A percentile compares a stretch with the other conserved stretches of the same genome.
phyloP scores from a whole-genome alignment of 2,888 invertebrate species.

The Drosophila suboccidentalis region DNA sequence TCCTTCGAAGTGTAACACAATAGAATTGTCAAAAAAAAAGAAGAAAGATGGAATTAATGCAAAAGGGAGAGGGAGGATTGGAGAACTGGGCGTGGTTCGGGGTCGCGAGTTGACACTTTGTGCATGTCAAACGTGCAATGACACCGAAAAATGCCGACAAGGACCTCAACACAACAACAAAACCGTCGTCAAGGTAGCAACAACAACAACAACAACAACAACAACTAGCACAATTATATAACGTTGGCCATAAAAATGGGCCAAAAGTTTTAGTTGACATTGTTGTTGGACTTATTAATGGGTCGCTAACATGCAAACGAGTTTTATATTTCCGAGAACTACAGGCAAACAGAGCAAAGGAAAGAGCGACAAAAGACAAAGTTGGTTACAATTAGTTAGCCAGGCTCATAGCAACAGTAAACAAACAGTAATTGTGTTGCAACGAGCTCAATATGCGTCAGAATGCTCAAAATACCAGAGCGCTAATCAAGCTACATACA shows the following conservation, averaged over 20 bases:
- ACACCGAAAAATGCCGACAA: conserved; percentile 57
- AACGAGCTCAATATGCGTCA: conserved; percentile 7
- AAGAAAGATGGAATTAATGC: conserved; percentile 3
- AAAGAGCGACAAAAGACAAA: not conserved
- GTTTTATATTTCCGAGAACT: conserved; percentile 31
- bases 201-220: conserved; percentile 27
- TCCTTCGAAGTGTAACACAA: conserved; percentile 36
- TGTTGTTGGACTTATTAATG: conserved; percentile 61
- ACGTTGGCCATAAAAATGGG: conserved; percentile 61
- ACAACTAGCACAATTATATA: conserved; percentile 14
- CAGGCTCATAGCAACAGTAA: conserved; percentile 26
- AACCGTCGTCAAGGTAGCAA: conserved; percentile 65
- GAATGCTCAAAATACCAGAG: conserved; percentile 1
- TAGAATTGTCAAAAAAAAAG: conserved; percentile 48
- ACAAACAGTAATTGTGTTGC: conserved; percentile 10
- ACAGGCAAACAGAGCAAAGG: not conserved
- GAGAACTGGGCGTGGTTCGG: conserved; percentile 43
- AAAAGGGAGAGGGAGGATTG: too few species aligned
- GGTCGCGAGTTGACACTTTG: conserved; percentile 62
- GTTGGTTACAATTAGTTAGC: conserved; percentile 21
- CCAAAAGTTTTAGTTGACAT: conserved; percentile 60
- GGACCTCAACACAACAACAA: conserved; percentile 23
- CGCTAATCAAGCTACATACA: not conserved
- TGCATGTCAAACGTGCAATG: conserved; percentile 72
- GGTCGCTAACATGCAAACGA: conserved; percentile 59